Evolutionary conservation across 2,797 vertebrate genomes (phyloP).

Genomic region (Peromyscus melanophrys): DNA sequence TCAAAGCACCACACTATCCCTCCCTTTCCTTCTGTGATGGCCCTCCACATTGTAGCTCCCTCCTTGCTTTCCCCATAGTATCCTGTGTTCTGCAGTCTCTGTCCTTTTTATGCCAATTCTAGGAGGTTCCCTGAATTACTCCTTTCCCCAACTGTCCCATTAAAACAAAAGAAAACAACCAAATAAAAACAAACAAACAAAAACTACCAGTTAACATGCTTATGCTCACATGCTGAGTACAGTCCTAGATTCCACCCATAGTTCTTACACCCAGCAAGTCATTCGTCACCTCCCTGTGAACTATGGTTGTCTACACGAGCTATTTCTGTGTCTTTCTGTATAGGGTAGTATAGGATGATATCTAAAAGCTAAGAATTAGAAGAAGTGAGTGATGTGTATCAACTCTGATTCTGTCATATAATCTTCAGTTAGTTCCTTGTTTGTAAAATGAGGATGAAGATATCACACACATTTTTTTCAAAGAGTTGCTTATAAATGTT

Average conservation of each 20-base stretch:
- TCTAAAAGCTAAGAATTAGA: background rate
- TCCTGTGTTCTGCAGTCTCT: background rate
- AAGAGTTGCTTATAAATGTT: background rate
- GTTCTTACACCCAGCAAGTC: background rate
- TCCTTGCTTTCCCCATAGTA: background rate
- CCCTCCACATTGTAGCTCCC: background rate
- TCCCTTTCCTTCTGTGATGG: background rate
- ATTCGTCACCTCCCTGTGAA: background rate
- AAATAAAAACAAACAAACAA: background rate
- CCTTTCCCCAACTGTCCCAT: background rate
- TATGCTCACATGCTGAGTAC: background rate
- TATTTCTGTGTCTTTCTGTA: background rate
- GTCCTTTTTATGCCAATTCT: background rate
- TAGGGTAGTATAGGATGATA: background rate
- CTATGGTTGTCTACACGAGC: background rate
- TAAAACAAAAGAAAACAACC: background rate
- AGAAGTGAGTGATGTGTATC: background rate
- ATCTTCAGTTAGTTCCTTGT: background rate
- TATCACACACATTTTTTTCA: background rate
- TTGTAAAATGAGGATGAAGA: background rate
- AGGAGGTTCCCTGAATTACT: fast-evolving
- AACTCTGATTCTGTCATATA: background rate
- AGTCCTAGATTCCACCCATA: background rate
- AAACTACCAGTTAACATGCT: background rate
- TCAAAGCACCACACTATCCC: background rate